Base-by-base conservation (phyloP, 2,113 vertebrate species). In the Geothlypis trichas region DNA sequence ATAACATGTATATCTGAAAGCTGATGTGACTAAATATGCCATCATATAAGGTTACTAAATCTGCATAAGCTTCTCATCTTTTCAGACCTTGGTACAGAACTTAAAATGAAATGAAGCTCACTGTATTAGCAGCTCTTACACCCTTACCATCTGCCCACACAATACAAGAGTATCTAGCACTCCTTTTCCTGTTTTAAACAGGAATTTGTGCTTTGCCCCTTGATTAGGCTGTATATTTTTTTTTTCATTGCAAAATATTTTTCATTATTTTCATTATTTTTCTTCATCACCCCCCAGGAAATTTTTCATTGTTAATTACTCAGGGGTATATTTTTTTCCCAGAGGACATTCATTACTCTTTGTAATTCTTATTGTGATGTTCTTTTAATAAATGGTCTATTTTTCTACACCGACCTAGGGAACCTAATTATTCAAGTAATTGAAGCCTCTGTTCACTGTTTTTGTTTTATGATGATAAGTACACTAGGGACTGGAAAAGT, bases 71-170 rank as follows among this genome's bases (percentile, higher is more conserved):
- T 84, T 97, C 96, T 76, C 52, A 68, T 22, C 73, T 7, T 75
- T 61, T 87, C 62, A 97, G 75, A 87, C 8, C 52, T 92, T 85
- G 30, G 44, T 80, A 31, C 19, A 95, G 87, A 86, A 82, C 22
- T 90, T 83, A 71, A 75, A 93, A 82, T 77, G 28, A 94, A 96
- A 85, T 78, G 57, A 87, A 13, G 8, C 72, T 91, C 37, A n/a
- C 37, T 85, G 5, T 47, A 71, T 91, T 90, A 92, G 11, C 20
- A 93, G 20, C 42, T 87, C 8, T 89, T 87, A 55, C 55, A 80
- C 58, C 16, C 61, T 92, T 88, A 37, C 9, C 37, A 72, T 93
- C 82, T 94, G 12, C 16, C 15, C 62, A 81, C 59, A 65, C 4
- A 33, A 54, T 72, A 11, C 10, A 72, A 86, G 42, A 72, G 49